Conservation (phyloP, 2,888 invertebrate genomes). For the Napeogenes inachia region DNA sequence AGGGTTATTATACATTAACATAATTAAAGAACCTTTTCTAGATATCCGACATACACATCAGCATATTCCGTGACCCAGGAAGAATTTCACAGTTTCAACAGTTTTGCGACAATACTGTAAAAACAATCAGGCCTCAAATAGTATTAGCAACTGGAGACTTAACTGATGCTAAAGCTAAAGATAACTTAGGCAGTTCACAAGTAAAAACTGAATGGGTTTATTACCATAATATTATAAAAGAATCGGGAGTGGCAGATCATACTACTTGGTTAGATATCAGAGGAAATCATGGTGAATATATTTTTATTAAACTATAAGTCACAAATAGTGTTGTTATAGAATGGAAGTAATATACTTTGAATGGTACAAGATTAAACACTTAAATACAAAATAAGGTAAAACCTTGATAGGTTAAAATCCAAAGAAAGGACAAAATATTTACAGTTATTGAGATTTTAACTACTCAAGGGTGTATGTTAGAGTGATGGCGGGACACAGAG, state of each 20-base stretch:
- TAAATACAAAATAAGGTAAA: too few species aligned
- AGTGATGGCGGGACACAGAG: too few species aligned
- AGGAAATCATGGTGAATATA: conserved; percentile 89
- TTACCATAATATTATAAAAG: conserved; percentile 83
- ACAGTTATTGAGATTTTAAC: too few species aligned
- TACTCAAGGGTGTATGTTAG: too few species aligned
- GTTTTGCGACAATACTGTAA: conserved; percentile 86
- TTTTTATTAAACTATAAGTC: too few species aligned
- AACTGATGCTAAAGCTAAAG: conserved; percentile 89
- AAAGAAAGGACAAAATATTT: too few species aligned
- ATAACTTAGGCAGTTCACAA: conserved; percentile 89
- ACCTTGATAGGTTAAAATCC: too few species aligned
- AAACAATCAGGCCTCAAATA: conserved; percentile 83
- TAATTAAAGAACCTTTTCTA: conserved; percentile 48
- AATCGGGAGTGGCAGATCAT: conserved; percentile 80
- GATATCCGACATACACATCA: conserved; percentile 94
- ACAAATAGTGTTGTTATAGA: too few species aligned
- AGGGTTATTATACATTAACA: background rate
- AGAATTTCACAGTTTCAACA: conserved; percentile 86
- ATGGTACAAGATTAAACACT: too few species aligned
- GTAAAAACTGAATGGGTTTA: conserved; percentile 88
- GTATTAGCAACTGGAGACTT: conserved; percentile 93
- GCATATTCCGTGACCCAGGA: conserved; percentile 86
- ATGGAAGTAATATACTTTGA: too few species aligned
- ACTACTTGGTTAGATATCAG: conserved; percentile 92